Evolutionary conservation across 2,797 vertebrate species (phyloP), one percentile per base, ranked within the genome.

Genomic region (Geotrypetes seraphini): DNA sequence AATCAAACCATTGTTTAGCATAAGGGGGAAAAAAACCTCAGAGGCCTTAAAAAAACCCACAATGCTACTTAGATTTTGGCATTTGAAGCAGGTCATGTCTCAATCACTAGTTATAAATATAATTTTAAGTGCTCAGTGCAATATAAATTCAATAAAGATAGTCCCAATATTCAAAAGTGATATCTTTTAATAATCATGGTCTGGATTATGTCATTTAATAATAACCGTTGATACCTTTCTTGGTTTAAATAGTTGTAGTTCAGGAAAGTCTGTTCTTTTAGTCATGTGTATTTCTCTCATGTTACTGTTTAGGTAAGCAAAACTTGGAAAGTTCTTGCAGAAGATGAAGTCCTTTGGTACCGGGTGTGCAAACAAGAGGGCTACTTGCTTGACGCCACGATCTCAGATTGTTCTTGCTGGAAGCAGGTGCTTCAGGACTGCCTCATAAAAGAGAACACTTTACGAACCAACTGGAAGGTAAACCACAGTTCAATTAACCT

Each of bases 381-480:
- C 2, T 85, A 81, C 55, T 77, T 87, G 7, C 35, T 47, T 3
- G 69, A 69, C 8, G 76, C 46, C 35, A 72, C 68, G 41, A 81
- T 97, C 71, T 88, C 86, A 0, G 89, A 88, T 51, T 88, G 66
- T 28, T 81, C 84, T 32, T 90, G 88, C 75, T 97, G 95, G 95
- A 99, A 96, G 52, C 81, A 83, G 8, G 71, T 79, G 19, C 77
- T 97, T 58, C 80, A 79, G 43, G 87, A 88, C 69, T 89, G 86
- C 60, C 74, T 74, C n/a, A 81, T 66, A 66, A 84, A 73, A 2
- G 84, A 92, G 29, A 79, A 54, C 28, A 64, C 61, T 1, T 52
- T 97, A 37, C 79, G 85, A 57, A 75, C 81, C 62, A 97, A 96
- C 78, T 99, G 94, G 95, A 97, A 99, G 91, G 93, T 96, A 66